These are phyloP conservation scores for Artibeus jamaicensis DNA, from an alignment of 2,797 vertebrate species.

Conservation along the genomic window DNA sequence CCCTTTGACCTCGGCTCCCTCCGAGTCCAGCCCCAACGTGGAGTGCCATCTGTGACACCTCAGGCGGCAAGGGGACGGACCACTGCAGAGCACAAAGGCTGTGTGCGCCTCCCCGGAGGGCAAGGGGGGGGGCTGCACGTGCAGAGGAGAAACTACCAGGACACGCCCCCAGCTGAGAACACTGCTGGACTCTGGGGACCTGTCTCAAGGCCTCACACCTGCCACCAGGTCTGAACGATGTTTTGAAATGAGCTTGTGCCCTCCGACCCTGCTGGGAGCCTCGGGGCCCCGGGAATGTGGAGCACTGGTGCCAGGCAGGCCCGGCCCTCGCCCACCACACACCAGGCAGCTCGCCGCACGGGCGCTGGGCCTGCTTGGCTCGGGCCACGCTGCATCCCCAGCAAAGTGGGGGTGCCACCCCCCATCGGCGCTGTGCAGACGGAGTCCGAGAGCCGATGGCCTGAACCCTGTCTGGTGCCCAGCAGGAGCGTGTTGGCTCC, in stretches of 20 bases:
- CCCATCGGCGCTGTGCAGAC: neutral
- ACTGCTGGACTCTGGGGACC: neutral
- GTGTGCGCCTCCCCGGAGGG: neutral
- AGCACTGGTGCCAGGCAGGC: neutral
- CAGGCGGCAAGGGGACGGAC: accelerated
- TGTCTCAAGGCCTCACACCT: neutral
- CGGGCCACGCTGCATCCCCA: neutral
- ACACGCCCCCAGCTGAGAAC: too few species aligned
- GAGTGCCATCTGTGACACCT: accelerated
- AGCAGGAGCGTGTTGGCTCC: neutral
- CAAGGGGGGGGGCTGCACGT: too few species aligned
- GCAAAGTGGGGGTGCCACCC: neutral
- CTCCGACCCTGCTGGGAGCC: neutral
- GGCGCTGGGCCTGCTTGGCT: neutral
- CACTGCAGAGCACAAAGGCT: neutral
- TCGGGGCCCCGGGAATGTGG: accelerated
- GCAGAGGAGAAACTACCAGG: neutral
- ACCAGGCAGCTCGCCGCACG: neutral
- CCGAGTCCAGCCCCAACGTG: accelerated
- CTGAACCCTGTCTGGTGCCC: neutral
- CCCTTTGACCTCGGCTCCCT: neutral
- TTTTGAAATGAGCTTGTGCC: neutral
- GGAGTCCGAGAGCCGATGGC: too few species aligned
- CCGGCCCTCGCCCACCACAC: accelerated
- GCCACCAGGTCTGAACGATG: neutral